Conservation (phyloP, 2,113 vertebrate species). For the Ailurus styani region DNA sequence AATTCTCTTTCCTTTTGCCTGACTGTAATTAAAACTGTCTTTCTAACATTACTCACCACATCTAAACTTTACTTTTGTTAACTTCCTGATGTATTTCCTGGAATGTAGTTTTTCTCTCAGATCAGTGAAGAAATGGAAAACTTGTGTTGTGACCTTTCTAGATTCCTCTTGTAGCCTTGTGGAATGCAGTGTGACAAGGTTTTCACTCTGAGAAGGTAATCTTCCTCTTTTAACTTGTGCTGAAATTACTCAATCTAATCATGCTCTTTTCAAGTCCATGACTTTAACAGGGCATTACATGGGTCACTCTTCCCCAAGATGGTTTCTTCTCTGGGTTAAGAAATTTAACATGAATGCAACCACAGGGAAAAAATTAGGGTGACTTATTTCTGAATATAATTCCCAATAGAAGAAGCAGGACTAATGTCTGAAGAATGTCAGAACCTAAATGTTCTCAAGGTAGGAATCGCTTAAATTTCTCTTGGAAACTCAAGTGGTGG, state of each 20-base stretch:
- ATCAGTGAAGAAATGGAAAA: conserved; percentile 59
- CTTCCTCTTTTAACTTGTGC: conserved; percentile 64
- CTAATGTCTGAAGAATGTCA: background rate
- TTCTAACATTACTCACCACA: conserved; percentile 52
- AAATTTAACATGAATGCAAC: conserved; percentile 41
- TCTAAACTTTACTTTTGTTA: conserved; percentile 74
- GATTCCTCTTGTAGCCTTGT: conserved; percentile 57
- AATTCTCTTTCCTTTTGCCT: conserved; percentile 62
- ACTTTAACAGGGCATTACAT: conserved; percentile 66
- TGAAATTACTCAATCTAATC: conserved; percentile 67
- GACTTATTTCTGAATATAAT: background rate
- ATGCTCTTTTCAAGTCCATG: conserved; percentile 15
- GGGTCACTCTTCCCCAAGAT: conserved; percentile 59
- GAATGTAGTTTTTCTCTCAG: conserved; percentile 55
- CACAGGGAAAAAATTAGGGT: background rate
- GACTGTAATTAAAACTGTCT: conserved; percentile 71
- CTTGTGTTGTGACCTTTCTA: conserved; percentile 11
- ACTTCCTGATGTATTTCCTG: conserved; percentile 69
- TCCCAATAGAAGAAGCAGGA: background rate
- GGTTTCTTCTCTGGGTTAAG: conserved; percentile 52
- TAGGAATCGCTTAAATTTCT: background rate
- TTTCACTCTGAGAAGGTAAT: conserved; percentile 66
- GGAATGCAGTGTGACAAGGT: conserved; percentile 19
- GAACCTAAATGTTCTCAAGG: background rate
- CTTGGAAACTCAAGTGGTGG: background rate